Evolutionary conservation across 2,888 invertebrate species (phyloP), one percentile per base, ranked within the genome.

Genomic region (Hypolimnas misippus): DNA sequence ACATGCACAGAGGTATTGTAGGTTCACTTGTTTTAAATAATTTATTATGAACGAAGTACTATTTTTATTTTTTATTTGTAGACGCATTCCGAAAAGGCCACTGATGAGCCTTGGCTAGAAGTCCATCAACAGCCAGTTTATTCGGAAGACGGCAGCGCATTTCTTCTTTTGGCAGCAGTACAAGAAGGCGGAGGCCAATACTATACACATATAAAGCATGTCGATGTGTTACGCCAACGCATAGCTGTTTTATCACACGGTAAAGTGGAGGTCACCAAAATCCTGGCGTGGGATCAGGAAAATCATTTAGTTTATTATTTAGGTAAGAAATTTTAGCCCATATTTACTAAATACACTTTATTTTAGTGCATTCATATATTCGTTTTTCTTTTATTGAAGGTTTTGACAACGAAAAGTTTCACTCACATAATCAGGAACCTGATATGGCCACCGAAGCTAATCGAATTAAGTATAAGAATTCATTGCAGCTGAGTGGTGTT

Each of bases 191-290:
- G 95, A 49, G 94, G 95, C 66, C 97, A 97, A 81, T 95, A 96
- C 81, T 97, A 95, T 88, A 97, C 97, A 44, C 97, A 97, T 93
- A 97, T 97, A 84, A 97, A 97, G 79, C 97, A 97, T 82, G 94
- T 97, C 69, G 96, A 96, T 66, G 94, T 97, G 68, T 93, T 95
- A 62, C 95, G 96, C 74, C 96, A 96, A 82, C 94, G 96, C 75
- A 96, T 97, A 78, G 96, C 97, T 7, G 97, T 97, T 52, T 93
- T 97, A 70, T 97, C 97, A 56, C 97, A 97, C 78, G 97, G 97
- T 33, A 94, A 95, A 75, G 96, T 97, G 83, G 97, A 97, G 92
- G 97, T 97, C 73, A 92, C 94, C 69, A 93, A 95, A 81, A 97
- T 97, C 78, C 92, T 97, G 69, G 95, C 96, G 49, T 97, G 97